Evolutionary conservation across 2,888 invertebrate species (phyloP).

Genomic region (Andrena bucephala): DNA sequence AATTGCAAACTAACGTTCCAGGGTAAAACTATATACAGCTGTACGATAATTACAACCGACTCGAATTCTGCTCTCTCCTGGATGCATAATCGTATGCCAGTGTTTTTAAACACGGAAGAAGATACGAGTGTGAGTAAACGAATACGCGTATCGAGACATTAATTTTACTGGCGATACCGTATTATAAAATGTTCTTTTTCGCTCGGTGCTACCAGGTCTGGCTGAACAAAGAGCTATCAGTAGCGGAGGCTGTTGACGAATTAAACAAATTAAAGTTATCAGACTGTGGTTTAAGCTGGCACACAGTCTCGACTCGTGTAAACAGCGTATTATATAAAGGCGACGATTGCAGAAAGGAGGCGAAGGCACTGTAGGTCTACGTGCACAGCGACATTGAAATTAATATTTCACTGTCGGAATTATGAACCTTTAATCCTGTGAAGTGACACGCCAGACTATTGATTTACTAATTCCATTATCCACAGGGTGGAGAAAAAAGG

Average conservation of each 20-base stretch:
- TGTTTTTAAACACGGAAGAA: conserved; percentile 90
- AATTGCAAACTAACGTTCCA: conserved; percentile 42
- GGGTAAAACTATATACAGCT: conserved; percentile 89
- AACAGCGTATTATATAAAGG: conserved; percentile 91
- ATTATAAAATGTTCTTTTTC: conserved; percentile 19
- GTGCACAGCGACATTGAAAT: conserved; percentile 3
- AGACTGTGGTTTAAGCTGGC: conserved; percentile 86
- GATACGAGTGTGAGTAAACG: conserved; percentile 86
- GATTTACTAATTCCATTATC: conserved; percentile 69
- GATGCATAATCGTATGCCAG: conserved; percentile 93
- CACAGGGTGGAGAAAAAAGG: conserved; percentile 80
- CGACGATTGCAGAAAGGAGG: conserved; percentile 87
- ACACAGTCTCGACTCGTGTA: conserved; percentile 90
- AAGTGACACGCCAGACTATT: conserved; percentile 63
- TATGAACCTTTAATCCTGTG: conserved; percentile 57
- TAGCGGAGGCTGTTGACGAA: conserved; percentile 86
- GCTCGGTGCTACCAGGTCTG: conserved; percentile 86
- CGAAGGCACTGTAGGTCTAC: conserved; percentile 74
- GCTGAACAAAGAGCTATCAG: conserved; percentile 88
- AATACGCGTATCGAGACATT: neutral
- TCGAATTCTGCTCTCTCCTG: conserved; percentile 89
- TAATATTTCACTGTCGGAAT: conserved; percentile 19
- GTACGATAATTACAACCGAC: conserved; percentile 92
- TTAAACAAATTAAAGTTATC: conserved; percentile 82
- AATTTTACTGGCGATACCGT: neutral